Percentiles rank a stretch among this genome's conserved stretches.
These are phyloP conservation scores for Drosophila athabasca DNA, from an alignment of 1,140 invertebrate species.

Conservation along the genomic window DNA sequence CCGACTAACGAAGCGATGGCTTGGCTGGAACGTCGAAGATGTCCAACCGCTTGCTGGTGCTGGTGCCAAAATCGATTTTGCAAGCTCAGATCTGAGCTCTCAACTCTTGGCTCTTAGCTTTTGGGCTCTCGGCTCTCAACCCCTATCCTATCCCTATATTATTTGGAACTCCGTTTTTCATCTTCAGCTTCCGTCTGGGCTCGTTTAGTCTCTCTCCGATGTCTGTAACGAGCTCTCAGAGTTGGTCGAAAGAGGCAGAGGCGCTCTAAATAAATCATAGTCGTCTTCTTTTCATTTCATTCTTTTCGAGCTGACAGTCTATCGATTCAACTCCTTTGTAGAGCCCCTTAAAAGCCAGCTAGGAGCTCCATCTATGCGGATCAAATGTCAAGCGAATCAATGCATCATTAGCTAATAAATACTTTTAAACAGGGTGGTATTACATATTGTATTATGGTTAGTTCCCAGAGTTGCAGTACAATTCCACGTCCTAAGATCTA, in stretches of 20 bases:
- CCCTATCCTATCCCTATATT: constrained; percentile 25
- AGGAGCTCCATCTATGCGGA: constrained; percentile 18
- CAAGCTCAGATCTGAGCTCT: constrained; percentile 40
- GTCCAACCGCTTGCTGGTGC: constrained; percentile 49
- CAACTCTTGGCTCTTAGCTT: constrained; percentile 2
- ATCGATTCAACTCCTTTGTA: constrained; percentile 28
- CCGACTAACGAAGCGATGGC: constrained; percentile 45
- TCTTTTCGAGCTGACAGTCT: constrained; percentile 28
- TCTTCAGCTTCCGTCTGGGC: constrained; percentile 61
- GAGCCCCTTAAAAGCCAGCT: constrained; percentile 2
- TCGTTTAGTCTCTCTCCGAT: constrained; percentile 47
- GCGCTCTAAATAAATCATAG: constrained; percentile 62
- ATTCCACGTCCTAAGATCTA: neutral
- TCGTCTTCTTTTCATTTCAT: constrained; percentile 33
- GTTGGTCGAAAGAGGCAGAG: constrained; percentile 16
- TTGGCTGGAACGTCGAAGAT: constrained; percentile 64
- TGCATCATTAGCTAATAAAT: constrained; percentile 76
- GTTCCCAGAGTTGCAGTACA: too few relatives aligned
- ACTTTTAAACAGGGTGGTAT: constrained; percentile 36
- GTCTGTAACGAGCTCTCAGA: constrained; percentile 34
- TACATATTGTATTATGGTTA: neutral
- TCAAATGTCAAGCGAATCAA: constrained; percentile 59
- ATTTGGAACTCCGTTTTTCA: constrained; percentile 9
- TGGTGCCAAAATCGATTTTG: constrained; percentile 62
- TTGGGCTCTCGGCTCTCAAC: constrained; percentile 3